Evolutionary conservation across 2,888 invertebrate species (phyloP).

Genomic region (Drosophila ochracea): DNA sequence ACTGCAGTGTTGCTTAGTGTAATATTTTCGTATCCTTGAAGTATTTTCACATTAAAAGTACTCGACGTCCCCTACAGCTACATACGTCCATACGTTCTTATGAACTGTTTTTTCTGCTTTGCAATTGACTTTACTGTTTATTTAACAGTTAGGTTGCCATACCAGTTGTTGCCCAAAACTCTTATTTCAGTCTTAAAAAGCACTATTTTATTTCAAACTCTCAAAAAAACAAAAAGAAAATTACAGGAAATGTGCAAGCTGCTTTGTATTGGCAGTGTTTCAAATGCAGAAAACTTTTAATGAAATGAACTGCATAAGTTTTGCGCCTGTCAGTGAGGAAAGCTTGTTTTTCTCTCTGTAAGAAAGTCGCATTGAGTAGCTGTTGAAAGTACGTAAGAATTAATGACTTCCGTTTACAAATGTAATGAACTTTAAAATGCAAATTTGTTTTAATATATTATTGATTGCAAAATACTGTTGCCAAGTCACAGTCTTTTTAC

Average conservation of each 20-base stretch:
- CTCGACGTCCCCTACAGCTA: neutral
- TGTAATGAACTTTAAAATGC: constrained; percentile 12
- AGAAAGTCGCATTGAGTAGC: neutral
- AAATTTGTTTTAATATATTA: constrained; percentile 15
- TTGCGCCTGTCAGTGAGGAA: constrained; percentile 3
- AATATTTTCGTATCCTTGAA: neutral
- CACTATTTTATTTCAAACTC: neutral
- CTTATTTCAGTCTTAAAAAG: constrained; percentile 40
- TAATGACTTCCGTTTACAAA: constrained; percentile 26
- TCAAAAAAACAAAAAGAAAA: neutral
- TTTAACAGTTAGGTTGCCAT: constrained; percentile 53
- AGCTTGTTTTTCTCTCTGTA: neutral
- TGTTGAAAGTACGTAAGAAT: neutral
- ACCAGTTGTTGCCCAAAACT: constrained; percentile 25
- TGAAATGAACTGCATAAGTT: constrained; percentile 28
- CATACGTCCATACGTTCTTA: neutral
- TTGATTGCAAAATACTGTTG: neutral
- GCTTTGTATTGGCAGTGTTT: constrained; percentile 43
- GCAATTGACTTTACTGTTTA: constrained; percentile 42
- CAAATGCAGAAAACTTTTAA: constrained; percentile 51
- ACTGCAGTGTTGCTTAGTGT: neutral
- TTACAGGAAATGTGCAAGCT: constrained; percentile 28
- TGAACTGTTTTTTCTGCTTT: constrained; percentile 1
- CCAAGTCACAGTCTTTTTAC: too few relatives aligned
- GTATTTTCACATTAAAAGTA: neutral